Conservation (phyloP, 2,113 vertebrate species). For the Xenopus tropicalis region UCB_Xtro_10.0 CM004443.2:57261001-57261500, state of each 20-base stretch:
- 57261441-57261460: no score
- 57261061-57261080: conserved; percentile 22
- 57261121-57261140: conserved; percentile 36
- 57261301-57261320: no score
- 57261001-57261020: neutral
- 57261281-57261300: neutral
- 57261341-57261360: no score
- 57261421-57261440: no score
- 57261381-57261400: no score
- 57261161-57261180: conserved; percentile 33
- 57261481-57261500: no score
- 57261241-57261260: neutral
- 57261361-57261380: no score
- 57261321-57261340: no score
- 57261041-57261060: conserved; percentile 28
- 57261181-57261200: conserved; percentile 1
- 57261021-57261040: conserved; percentile 6
- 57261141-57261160: conserved; percentile 42
- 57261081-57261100: conserved; percentile 39
- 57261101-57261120: conserved; percentile 41
- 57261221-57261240: neutral
- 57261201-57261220: neutral
- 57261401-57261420: no score
- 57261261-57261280: neutral
- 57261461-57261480: no score